Evolutionary conservation across 2,888 invertebrate genomes (phyloP), one percentile per base, ranked within the genome.

Genomic region (Eledona agricola): DNA sequence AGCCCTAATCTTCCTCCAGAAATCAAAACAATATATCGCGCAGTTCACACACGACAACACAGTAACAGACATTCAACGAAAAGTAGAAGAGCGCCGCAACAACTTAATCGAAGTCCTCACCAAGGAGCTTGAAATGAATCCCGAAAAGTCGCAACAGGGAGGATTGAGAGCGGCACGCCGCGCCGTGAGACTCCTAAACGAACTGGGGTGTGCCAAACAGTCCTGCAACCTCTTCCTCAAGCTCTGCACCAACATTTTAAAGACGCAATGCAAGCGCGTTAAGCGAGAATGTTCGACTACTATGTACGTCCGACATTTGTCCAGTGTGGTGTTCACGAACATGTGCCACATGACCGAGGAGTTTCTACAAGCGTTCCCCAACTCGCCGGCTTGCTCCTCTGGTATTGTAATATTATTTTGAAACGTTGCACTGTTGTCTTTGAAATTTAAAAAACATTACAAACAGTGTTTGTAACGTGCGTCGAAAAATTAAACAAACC

Each of bases 111-210:
- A 91, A 62, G 91, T 93, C 38, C 78, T 97, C 26, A 86, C 93
- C 63, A 89, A 89, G 65, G 96, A 97, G 76, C 78, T 97, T 15
- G 90, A 94, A 74, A 89, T 90, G 12, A 88, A 89, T 40, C 93
- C 94, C 19, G 94, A 93, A 69, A 90, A 93, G 77, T 93, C 93
- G 38, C 81, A 96, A 3, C 88, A 96, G 71, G 94, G 96, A 0
- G 94, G 95, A 0, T 77, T 96, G 47, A 83, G 93, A 59, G 91
- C 95, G 0, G 88, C 90, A 0, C 79, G 94, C 38, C 83, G 91
- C 55, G 91, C 94, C 0, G 90, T 96, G 1, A 81, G 87, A 58
- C 83, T 96, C 59, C 83, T 97, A 32, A 91, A 92, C 70, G 84
- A 88, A 67, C 81, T 95, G 1, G 86, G 84, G 31, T 80, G 85